Percentiles rank a stretch among this genome's conserved stretches.
phyloP scores from a whole-genome alignment of 2,113 vertebrate genomes.

The Mastomys coucha region DNA sequence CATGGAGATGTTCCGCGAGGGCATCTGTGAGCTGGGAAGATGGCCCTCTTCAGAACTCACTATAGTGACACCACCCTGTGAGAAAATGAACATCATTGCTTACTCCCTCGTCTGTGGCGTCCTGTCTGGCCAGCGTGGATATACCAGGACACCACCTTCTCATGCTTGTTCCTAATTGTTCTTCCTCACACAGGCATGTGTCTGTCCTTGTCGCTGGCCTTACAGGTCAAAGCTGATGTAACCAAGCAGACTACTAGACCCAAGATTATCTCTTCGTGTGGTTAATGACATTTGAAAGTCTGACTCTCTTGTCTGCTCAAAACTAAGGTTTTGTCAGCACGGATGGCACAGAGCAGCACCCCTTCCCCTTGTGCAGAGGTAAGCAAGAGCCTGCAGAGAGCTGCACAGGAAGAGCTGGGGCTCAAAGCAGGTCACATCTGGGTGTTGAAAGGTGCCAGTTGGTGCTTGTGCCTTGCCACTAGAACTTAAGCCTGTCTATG shows the following conservation, averaged over 20 bases:
- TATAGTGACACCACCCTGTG: background rate
- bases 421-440: rapidly evolving
- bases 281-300: background rate
- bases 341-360: rapidly evolving
- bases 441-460: background rate
- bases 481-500: background rate
- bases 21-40: background rate
- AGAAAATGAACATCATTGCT: background rate
- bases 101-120: background rate
- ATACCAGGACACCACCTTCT: background rate
- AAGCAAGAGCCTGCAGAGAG: background rate
- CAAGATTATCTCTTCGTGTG: background rate
- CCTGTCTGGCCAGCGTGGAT: background rate
- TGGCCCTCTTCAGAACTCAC: background rate
- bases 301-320: background rate
- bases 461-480: background rate
- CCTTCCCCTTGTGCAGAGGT: background rate
- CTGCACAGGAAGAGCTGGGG: rapidly evolving
- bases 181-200: background rate
- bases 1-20: background rate
- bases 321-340: background rate
- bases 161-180: background rate
- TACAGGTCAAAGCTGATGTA: background rate
- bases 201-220: background rate
- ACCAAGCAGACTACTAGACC: background rate